A percentile compares a stretch with the other conserved stretches of the same genome.
Conservation (phyloP, 2,797 vertebrate species). For the Catostomus latipinnis region DNA sequence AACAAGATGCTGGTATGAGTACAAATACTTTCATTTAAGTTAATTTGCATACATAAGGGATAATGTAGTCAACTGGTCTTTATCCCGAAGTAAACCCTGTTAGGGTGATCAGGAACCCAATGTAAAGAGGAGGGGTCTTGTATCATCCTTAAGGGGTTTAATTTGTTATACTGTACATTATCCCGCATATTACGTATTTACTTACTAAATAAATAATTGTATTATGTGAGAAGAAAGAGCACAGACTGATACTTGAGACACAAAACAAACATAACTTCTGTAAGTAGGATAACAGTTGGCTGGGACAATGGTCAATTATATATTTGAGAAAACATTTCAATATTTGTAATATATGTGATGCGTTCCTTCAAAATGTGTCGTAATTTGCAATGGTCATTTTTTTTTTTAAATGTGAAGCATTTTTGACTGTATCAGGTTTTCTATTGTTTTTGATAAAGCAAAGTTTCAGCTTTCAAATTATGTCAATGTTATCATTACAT, state of each 20-base stretch:
- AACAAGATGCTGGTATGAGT: constrained; percentile 75
- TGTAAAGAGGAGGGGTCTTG: not conserved
- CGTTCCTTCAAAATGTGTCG: too few relatives aligned
- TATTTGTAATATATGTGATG: too few relatives aligned
- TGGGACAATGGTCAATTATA: not conserved
- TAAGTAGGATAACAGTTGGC: too few relatives aligned
- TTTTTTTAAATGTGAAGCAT: too few relatives aligned
- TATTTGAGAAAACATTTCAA: not conserved
- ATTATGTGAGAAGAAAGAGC: not conserved
- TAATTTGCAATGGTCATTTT: too few relatives aligned
- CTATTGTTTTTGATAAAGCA: too few relatives aligned
- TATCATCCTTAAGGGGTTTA: not conserved
- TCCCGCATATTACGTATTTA: not conserved
- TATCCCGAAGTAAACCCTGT: not conserved
- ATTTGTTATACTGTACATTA: not conserved
- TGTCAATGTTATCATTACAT: too few relatives aligned
- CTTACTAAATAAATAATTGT: not conserved
- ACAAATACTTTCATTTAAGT: not conserved
- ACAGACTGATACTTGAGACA: not conserved
- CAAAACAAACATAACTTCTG: not conserved
- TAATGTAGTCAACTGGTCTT: not conserved
- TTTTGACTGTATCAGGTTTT: too few relatives aligned
- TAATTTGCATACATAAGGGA: not conserved
- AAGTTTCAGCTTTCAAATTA: too few relatives aligned
- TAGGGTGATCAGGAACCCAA: not conserved